Conservation (phyloP, 2,797 vertebrate genomes). For the Pelochelys cantorii region DNA sequence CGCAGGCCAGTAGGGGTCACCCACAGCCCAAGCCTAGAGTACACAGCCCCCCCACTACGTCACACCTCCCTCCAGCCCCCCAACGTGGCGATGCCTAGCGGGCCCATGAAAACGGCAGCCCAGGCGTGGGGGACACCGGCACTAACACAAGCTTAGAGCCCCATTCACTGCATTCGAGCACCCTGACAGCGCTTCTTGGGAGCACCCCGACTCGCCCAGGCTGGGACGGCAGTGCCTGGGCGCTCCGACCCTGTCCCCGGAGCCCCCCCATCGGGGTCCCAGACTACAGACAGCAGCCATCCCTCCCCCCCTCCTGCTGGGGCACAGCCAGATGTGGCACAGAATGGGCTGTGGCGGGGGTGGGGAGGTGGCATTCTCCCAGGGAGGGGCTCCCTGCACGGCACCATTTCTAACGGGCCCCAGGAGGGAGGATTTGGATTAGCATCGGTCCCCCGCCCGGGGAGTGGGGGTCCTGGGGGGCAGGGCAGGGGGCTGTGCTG, state of each 20-base stretch:
- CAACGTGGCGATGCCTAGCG: too few species aligned
- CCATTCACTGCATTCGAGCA: too few species aligned
- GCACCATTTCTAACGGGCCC: not conserved
- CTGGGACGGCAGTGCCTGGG: not conserved
- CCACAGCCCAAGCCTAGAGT: too few species aligned
- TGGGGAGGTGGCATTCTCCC: not conserved
- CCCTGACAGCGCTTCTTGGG: not conserved
- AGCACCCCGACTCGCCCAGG: not conserved
- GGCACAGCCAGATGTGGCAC: not conserved
- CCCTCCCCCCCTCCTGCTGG: not conserved
- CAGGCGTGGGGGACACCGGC: too few species aligned
- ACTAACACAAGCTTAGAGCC: too few species aligned
- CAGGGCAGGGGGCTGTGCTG: not conserved
- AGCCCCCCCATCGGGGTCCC: not conserved
- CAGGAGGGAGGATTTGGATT: conserved; percentile 66
- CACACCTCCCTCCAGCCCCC: too few species aligned
- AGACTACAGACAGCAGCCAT: not conserved
- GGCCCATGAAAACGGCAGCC: too few species aligned
- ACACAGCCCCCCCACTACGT: too few species aligned
- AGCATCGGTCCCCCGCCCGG: conserved; percentile 71
- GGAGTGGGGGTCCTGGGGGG: not conserved
- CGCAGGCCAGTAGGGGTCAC: too few species aligned
- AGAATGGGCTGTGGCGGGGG: not conserved
- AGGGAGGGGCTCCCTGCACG: not conserved
- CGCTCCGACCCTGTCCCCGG: not conserved